These are phyloP conservation scores for Anastatus disparis DNA, from an alignment of 1,140 invertebrate species.

Conservation along the genomic window DNA sequence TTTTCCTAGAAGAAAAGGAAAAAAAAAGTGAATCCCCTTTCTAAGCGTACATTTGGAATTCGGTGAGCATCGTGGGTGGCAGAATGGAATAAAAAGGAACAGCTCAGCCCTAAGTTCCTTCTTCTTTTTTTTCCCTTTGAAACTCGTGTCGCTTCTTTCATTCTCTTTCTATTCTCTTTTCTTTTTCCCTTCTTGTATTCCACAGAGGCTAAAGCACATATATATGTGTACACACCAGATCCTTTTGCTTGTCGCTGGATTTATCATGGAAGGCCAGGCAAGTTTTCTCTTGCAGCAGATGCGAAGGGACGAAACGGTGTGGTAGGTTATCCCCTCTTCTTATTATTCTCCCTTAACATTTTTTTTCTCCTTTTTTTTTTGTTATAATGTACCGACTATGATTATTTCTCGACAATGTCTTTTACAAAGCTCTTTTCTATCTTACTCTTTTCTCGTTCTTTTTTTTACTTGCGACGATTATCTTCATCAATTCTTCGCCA, in stretches of 20 bases:
- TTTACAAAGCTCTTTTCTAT: no score
- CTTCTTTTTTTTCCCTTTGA: no score
- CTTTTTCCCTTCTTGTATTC: no score
- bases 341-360: not conserved
- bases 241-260: no score
- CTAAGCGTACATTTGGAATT: conserved; percentile 41
- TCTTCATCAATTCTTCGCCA: not conserved
- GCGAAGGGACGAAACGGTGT: conserved; percentile 16
- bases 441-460: no score
- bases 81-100: not conserved
- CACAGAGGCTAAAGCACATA: no score
- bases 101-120: no score
- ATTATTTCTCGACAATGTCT: not conserved
- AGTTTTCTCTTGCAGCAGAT: conserved; percentile 34
- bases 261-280: no score
- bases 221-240: no score
- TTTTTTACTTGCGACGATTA: not conserved
- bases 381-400: not conserved
- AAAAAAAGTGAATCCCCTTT: not conserved
- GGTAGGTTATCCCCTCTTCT: not conserved
- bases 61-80: conserved; percentile 48
- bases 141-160: no score
- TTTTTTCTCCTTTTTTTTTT: not conserved
- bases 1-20: not conserved
- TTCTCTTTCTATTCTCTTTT: no score